phyloP scores from a whole-genome alignment of 2,797 vertebrate species.

The Sebastolobus altivelis region DNA sequence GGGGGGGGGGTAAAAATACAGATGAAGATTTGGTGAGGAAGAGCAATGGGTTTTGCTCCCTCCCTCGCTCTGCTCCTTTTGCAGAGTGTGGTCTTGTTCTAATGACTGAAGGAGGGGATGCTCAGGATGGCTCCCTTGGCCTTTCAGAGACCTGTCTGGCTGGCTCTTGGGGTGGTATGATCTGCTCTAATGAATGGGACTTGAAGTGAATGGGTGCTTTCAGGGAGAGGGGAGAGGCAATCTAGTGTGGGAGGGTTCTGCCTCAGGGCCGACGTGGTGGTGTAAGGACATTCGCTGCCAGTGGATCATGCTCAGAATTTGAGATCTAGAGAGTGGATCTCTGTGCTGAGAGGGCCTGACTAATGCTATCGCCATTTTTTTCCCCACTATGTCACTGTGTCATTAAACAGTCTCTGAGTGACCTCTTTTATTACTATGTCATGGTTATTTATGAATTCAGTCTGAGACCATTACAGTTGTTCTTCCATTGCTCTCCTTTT shows the following conservation, averaged over 20 bases:
- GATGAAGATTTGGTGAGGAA: constrained; percentile 53
- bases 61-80: constrained; percentile 6
- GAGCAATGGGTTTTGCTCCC: constrained; percentile 31
- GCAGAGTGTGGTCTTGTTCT: constrained; percentile 47
- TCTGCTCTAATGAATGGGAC: constrained; percentile 66
- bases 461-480: not conserved
- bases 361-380: not conserved
- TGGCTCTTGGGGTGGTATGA: constrained; percentile 47
- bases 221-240: constrained; percentile 51
- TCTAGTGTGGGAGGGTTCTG: constrained; percentile 41
- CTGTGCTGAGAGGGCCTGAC: not conserved
- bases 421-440: not conserved
- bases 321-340: constrained; percentile 28
- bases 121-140: constrained; percentile 38
- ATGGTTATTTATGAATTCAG: not conserved
- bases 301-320: constrained; percentile 48
- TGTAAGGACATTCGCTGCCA: constrained; percentile 18
- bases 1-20: not conserved
- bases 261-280: constrained; percentile 21
- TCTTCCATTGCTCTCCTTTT: not conserved
- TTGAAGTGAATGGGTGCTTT: constrained; percentile 65
- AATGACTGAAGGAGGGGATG: constrained; percentile 27
- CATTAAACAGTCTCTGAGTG: not conserved
- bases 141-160: constrained; percentile 44
- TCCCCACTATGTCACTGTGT: too few species aligned